Base-by-base conservation (phyloP, 2,113 vertebrate genomes). In the Physeter macrocephalus region DNA sequence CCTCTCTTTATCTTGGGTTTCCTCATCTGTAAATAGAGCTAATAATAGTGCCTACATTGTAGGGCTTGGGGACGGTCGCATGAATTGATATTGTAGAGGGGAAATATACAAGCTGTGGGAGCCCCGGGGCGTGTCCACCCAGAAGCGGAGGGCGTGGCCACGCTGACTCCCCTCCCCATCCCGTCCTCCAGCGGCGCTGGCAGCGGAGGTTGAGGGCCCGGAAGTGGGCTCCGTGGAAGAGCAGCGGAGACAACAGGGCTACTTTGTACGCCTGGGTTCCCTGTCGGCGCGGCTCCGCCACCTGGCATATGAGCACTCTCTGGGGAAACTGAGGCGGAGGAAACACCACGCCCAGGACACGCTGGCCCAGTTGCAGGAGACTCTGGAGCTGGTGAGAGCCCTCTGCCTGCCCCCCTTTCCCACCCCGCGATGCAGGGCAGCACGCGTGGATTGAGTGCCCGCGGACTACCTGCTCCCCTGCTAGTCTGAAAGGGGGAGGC, bases 251-350 rank as follows among this genome's bases (percentile, higher is more conserved):
- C 90, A 95, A 20, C 97, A 98, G 94, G 99, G 99, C 98, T 99
- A 98, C 97, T 99, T 99, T 0, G 98, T 99, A 62, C 99, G 99
- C 0, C 97, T 99, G 98, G 99, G 99, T 34, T 99, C 99, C 3
- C 98, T 99, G 84, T 99, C 99, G 0, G 71, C 98, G 15, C 98
- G 98, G 82, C 98, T 99, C 67, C 99, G 98, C 11, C 99, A 99
- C 85, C 98, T 98, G 29, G 99, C 99, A 0, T 99, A 99, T 41
- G 98, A 99, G 83, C 98, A 98, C 72, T 99, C 99, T 0, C 98
- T 99, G 90, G 96, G 96, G 2, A 99, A 99, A 84, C 99, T 99
- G 93, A 98, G 93, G 36, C 95, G 97, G 10, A 99, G 98, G 94
- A 98, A 98, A 72, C 99, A 98, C 49, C 86, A 97, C 0, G 98